Evolutionary conservation across 2,113 vertebrate species (phyloP), one percentile per base, ranked within the genome.

Genomic region (Hepsetus odoe): DNA sequence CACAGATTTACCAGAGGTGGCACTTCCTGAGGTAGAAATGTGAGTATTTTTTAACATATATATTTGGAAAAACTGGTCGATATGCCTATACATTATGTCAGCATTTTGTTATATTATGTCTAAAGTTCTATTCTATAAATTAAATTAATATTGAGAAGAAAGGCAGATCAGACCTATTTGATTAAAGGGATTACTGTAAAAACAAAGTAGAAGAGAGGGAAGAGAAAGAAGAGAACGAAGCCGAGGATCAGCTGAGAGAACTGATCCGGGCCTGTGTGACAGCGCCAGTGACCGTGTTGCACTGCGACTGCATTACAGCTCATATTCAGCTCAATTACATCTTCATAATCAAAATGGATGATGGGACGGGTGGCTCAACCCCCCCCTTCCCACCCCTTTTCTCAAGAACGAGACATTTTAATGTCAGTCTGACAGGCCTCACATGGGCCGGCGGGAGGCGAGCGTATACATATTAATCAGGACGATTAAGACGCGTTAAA

Each of bases 391-490:
- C 65, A 3, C 18, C 18, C 28, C 67, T 24, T 11, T 82, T 86
- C 81, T 58, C 81, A 82, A 80, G 76, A 83, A 55, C 77, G 69
- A 53, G 85, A 87, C 84, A 44, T 80, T 83, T 72, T 80, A 68
- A 85, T 88, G 90, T 90, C 90, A 88, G 53, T 40, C 80, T 90
- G 90, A 90, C 92, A 87, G 89, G 79, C 84, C 84, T 84, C 85
- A 64, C 82, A 30, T 79, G 84, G 72, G 80, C 86, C n/a, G 13
- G 33, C 51, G 83, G 83, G 85, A 81, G 72, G 64, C 56, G 53
- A 56, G 30, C 56, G 69, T 83, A 85, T 85, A 85, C 86, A 88
- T 89, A 87, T 87, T 91, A 85, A 89, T 85, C 86, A 90, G 89
- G 73, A 86, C 80, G 5, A 61, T 90, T 46, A 55, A 55, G 84